phyloP scores from a whole-genome alignment of 2,888 invertebrate species.

The Hartigia nigra region DNA sequence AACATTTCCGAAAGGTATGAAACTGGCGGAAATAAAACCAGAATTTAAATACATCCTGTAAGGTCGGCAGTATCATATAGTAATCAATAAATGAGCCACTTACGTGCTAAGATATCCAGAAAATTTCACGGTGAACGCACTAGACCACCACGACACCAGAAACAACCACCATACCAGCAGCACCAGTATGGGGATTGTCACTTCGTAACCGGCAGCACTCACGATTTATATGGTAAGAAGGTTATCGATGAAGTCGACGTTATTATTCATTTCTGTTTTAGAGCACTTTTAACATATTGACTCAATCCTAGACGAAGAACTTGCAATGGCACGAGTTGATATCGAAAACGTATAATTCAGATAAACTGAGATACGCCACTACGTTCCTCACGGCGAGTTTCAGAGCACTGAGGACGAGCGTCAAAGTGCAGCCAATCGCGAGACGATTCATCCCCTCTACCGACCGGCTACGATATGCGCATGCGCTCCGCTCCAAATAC shows the following conservation, averaged over 20 bases:
- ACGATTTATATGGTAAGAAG: background rate
- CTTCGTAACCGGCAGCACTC: background rate
- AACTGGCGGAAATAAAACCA: background rate
- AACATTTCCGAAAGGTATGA: background rate
- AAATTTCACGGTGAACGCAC: background rate
- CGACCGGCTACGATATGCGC: background rate
- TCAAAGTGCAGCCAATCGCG: background rate
- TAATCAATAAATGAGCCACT: slow-evolving; percentile 1
- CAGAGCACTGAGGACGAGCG: slow-evolving; percentile 3
- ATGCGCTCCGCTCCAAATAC: background rate
- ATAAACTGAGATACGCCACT: background rate
- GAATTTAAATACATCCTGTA: background rate
- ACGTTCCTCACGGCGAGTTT: background rate
- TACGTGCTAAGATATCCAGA: background rate
- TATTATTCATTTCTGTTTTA: background rate
- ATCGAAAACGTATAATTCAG: background rate
- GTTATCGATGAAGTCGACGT: background rate
- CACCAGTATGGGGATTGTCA: background rate
- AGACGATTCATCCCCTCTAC: background rate
- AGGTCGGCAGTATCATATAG: background rate
- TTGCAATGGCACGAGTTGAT: background rate
- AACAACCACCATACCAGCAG: background rate
- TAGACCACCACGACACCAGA: background rate
- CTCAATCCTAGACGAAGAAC: background rate
- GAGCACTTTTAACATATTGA: background rate